Evolutionary conservation across 2,797 vertebrate genomes (phyloP).

Genomic region (Sebastes minor): DNA sequence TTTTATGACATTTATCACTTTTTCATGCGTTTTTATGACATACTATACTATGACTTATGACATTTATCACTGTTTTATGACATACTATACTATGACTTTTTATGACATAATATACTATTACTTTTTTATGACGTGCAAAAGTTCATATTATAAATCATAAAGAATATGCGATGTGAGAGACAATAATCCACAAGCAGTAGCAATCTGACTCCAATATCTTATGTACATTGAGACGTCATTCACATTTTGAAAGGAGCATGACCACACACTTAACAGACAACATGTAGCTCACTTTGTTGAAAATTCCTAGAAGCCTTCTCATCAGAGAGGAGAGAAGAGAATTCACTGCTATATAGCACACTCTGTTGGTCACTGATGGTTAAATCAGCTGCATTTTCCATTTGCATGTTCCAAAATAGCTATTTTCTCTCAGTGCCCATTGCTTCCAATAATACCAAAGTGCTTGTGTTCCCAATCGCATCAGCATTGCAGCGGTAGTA

Average conservation of each 20-base stretch:
- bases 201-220: not conserved
- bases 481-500: not conserved
- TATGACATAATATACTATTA: not conserved
- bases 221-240: not conserved
- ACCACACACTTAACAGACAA: not conserved
- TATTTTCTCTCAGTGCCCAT: not conserved
- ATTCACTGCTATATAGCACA: slow-evolving; percentile 30
- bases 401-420: not conserved
- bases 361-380: slow-evolving; percentile 55
- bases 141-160: not conserved
- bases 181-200: not conserved
- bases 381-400: slow-evolving; percentile 13
- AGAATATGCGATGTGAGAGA: not conserved
- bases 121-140: not conserved
- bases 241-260: not conserved
- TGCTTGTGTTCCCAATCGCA: not conserved
- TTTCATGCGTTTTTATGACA: too few relatives aligned
- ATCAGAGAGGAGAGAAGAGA: not conserved
- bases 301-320: not conserved
- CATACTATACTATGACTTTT: not conserved
- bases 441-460: not conserved
- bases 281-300: not conserved
- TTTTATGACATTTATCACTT: too few relatives aligned
- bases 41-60: too few relatives aligned
- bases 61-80: too few relatives aligned